These are phyloP conservation scores for Phyllostomus hastatus DNA, from an alignment of 2,113 vertebrate species.

Conservation along the genomic window DNA sequence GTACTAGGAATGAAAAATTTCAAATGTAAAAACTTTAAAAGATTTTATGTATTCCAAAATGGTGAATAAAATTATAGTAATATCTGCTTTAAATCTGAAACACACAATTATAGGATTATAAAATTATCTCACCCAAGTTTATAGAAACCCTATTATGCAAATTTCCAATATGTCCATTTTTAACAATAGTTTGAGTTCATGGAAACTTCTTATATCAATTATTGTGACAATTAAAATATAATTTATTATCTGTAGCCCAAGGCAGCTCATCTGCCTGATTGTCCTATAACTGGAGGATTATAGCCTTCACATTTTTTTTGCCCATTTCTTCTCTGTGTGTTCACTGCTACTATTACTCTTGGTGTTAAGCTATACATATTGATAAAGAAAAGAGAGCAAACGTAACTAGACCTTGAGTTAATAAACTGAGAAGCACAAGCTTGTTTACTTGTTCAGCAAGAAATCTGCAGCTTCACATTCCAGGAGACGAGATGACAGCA, in stretches of 20 bases:
- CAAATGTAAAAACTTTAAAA: background rate
- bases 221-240: background rate
- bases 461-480: too few species aligned
- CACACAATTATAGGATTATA: background rate
- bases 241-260: background rate
- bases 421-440: too few species aligned
- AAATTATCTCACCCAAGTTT: background rate
- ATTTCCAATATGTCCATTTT: background rate
- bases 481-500: too few species aligned
- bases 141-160: background rate
- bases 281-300: background rate
- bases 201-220: background rate
- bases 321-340: background rate
- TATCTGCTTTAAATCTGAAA: background rate
- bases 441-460: too few species aligned
- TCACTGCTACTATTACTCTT: background rate
- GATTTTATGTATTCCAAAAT: background rate
- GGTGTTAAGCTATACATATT: too few species aligned
- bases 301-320: background rate
- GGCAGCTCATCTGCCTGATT: background rate
- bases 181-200: background rate
- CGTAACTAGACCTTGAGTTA: too few species aligned
- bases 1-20: background rate
- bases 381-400: too few species aligned
- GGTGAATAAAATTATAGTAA: background rate